Percentiles rank a stretch among this genome's conserved stretches.
Evolutionary conservation across 2,888 invertebrate species (phyloP).

Genomic region (Drosophila borealis): DNA sequence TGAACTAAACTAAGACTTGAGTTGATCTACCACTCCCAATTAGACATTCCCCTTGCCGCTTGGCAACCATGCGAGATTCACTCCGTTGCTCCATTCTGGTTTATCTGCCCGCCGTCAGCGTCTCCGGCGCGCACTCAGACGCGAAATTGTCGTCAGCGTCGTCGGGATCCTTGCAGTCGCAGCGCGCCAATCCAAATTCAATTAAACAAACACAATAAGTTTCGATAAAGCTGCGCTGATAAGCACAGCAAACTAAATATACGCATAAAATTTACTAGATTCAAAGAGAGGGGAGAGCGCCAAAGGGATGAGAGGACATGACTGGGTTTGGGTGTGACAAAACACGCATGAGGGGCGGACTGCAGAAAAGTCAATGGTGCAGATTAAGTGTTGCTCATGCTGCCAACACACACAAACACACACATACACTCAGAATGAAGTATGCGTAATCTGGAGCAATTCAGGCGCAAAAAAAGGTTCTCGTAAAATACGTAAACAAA

Average conservation of each 20-base stretch:
- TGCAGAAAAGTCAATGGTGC: conserved; percentile 82
- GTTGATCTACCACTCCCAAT: conserved; percentile 77
- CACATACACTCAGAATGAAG: conserved; percentile 47
- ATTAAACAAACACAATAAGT: conserved; percentile 85
- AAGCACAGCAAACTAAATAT: conserved; percentile 82
- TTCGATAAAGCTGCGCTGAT: conserved; percentile 83
- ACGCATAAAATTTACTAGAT: conserved; percentile 74
- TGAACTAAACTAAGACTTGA: conserved; percentile 75
- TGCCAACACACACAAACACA: conserved; percentile 40
- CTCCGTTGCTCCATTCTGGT: conserved; percentile 16
- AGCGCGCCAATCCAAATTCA: conserved; percentile 82
- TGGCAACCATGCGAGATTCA: neutral
- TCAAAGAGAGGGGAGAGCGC: conserved; percentile 4
- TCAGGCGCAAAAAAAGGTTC: conserved; percentile 79
- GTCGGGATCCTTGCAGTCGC: conserved; percentile 22
- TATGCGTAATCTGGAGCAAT: conserved; percentile 80
- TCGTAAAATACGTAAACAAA: conserved; percentile 66
- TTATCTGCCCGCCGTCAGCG: conserved; percentile 62
- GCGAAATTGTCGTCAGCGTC: conserved; percentile 74
- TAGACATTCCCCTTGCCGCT: conserved; percentile 55
- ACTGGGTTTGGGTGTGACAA: conserved; percentile 35
- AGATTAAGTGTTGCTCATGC: conserved; percentile 77
- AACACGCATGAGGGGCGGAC: conserved; percentile 42
- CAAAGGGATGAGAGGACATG: conserved; percentile 14
- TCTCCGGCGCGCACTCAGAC: conserved; percentile 62